Evolutionary conservation across 2,888 invertebrate genomes (phyloP).

Genomic region (Andrena camellia): DNA sequence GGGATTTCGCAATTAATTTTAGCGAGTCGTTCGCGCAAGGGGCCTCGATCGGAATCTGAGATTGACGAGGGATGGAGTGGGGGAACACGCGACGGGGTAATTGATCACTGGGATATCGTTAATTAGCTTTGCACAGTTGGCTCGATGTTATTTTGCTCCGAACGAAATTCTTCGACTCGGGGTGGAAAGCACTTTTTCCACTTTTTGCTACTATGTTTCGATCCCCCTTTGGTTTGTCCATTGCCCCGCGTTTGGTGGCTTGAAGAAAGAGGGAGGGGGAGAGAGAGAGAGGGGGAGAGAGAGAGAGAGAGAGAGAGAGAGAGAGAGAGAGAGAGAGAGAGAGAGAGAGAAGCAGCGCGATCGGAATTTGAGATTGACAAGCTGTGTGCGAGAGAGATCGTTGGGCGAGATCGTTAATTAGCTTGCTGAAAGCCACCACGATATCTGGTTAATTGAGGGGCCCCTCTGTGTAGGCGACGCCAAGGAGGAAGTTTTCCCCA

Average conservation of each 20-base stretch:
- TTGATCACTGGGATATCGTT: constrained; percentile 52
- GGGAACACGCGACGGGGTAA: constrained; percentile 1
- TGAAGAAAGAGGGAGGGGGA: too few species aligned
- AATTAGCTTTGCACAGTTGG: constrained; percentile 45
- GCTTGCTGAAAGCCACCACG: constrained; percentile 34
- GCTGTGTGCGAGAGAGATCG: neutral
- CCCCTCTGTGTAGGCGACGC: constrained; percentile 6
- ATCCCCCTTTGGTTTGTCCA: too few species aligned
- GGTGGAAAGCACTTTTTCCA: constrained; percentile 22
- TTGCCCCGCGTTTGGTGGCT: too few species aligned
- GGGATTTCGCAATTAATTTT: constrained; percentile 34
- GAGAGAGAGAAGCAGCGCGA: neutral
- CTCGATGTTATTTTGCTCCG: neutral
- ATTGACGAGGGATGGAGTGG: constrained; percentile 17
- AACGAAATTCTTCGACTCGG: constrained; percentile 31
- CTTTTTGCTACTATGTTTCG: neutral
- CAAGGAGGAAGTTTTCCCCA: constrained; percentile 27
- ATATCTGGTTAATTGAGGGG: constrained; percentile 64
- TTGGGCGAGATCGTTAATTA: constrained; percentile 61
- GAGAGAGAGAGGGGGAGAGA: too few species aligned
- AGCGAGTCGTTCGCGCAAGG: constrained; percentile 11
- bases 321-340: too few species aligned
- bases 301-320: too few species aligned
- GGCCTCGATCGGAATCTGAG: constrained; percentile 34
- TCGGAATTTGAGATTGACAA: constrained; percentile 46